Evolutionary conservation across 2,113 vertebrate species (phyloP).

Genomic region (Archilochus colubris): DNA sequence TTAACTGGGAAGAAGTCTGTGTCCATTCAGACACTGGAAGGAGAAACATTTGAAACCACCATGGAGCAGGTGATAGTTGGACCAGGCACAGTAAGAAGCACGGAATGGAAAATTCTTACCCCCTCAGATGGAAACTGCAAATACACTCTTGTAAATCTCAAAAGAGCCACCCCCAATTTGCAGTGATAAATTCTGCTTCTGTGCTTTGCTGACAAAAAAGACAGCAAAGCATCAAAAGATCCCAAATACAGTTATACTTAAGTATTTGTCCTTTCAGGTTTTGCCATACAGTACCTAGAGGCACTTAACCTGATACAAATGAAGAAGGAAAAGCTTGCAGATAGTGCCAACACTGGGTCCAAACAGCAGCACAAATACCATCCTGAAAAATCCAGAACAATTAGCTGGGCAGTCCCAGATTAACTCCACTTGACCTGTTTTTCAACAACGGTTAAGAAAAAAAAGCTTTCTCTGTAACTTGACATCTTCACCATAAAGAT

Average conservation of each 20-base stretch:
- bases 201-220: neutral
- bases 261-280: neutral
- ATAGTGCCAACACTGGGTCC: neutral
- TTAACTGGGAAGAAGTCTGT: conserved; percentile 6
- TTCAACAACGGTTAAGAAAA: neutral
- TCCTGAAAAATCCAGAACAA: neutral
- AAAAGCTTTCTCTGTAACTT: neutral
- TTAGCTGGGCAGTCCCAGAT: neutral
- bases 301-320: neutral
- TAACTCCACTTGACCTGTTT: conserved; percentile 5
- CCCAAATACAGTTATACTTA: neutral
- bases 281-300: neutral
- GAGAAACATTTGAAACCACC: neutral
- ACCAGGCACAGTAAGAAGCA: neutral
- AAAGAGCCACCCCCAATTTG: neutral
- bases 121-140: neutral
- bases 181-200: neutral
- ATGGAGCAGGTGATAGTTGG: neutral
- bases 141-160: neutral
- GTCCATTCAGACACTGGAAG: neutral
- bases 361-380: neutral
- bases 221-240: neutral
- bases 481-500: neutral
- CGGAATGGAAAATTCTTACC: neutral
- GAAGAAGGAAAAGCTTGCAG: neutral